A percentile compares a stretch with the other conserved stretches of the same genome.
Conservation (phyloP, 2,888 invertebrate species). For the Agrotis segetum region DNA sequence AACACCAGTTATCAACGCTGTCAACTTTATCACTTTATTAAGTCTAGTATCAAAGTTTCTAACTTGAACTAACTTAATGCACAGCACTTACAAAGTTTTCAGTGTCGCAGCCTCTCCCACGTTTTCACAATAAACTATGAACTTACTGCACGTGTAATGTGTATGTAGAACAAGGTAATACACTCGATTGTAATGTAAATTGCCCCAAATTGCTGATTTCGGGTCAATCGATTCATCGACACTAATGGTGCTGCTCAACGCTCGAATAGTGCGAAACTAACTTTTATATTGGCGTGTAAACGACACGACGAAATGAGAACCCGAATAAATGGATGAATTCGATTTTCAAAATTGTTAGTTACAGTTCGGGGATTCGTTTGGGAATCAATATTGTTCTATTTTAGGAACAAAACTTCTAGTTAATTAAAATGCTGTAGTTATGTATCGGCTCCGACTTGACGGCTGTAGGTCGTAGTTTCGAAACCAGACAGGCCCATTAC, state of each 20-base stretch:
- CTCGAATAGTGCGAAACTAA: conserved; percentile 23
- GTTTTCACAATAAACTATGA: conserved; percentile 47
- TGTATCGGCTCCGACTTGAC: not conserved
- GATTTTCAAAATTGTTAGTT: conserved; percentile 30
- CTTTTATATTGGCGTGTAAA: conserved; percentile 45
- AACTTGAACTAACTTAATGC: conserved; percentile 49
- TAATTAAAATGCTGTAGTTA: not conserved
- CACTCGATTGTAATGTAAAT: conserved; percentile 35
- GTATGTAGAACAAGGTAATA: conserved; percentile 16
- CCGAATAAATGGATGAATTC: conserved; percentile 38
- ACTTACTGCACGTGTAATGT: conserved; percentile 16
- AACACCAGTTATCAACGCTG: conserved; percentile 51
- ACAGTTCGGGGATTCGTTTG: conserved; percentile 15
- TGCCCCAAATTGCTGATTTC: conserved; percentile 43
- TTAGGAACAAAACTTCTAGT: too few relatives aligned
- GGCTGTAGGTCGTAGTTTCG: too few relatives aligned
- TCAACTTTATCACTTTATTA: conserved; percentile 55
- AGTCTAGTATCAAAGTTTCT: conserved; percentile 52
- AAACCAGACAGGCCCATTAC: too few relatives aligned
- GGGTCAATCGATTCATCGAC: conserved; percentile 47
- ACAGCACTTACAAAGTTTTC: conserved; percentile 42
- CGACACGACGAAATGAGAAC: conserved; percentile 27
- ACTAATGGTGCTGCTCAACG: conserved; percentile 47
- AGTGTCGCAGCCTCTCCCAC: conserved; percentile 21
- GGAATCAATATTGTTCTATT: conserved; percentile 2